phyloP scores from a whole-genome alignment of 2,113 vertebrate genomes.

The Thermophis baileyi region DNA sequence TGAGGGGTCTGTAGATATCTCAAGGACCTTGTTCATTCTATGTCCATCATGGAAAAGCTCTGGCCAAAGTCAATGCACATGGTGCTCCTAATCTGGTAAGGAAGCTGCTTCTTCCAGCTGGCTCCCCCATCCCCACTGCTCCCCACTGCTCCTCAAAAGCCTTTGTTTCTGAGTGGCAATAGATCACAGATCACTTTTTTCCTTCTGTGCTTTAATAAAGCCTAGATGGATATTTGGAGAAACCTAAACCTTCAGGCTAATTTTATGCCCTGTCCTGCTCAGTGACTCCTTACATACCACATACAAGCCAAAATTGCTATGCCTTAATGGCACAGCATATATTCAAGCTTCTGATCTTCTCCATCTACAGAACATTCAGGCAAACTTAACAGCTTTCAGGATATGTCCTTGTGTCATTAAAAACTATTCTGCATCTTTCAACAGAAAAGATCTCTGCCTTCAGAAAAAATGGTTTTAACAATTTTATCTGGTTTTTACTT shows the following conservation, averaged over 20 bases:
- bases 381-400: not conserved
- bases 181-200: not conserved
- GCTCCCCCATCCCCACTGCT: too few relatives aligned
- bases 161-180: not conserved
- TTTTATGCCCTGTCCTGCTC: not conserved
- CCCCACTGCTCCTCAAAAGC: not conserved
- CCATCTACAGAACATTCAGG: not conserved
- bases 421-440: not conserved
- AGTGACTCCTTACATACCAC: not conserved
- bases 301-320: not conserved
- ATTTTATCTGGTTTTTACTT: not conserved
- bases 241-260: not conserved
- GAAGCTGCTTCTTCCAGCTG: not conserved
- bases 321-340: not conserved
- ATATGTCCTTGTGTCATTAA: not conserved
- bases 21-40: not conserved
- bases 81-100: not conserved
- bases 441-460: not conserved
- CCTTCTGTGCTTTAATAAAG: not conserved
- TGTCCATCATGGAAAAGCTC: not conserved
- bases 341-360: not conserved
- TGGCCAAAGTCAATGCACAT: not conserved
- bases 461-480: not conserved
- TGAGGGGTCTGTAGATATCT: too few relatives aligned
- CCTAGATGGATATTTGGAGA: not conserved